phyloP scores from a whole-genome alignment of 2,113 vertebrate genomes.

The Naja naja region DNA sequence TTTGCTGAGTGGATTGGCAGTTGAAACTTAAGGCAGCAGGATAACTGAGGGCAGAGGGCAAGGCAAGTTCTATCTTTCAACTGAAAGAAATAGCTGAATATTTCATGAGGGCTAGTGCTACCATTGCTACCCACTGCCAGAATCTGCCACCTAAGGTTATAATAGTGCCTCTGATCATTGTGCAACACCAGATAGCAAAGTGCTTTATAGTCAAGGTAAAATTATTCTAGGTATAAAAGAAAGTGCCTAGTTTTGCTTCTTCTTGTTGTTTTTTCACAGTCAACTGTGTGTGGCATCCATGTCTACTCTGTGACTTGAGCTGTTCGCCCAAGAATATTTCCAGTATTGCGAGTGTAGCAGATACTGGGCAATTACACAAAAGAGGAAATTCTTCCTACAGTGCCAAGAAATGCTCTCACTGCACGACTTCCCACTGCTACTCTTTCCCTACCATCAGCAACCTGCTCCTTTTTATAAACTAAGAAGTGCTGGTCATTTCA shows the following conservation, averaged over 20 bases:
- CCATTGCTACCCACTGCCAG: not conserved
- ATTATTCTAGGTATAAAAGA: not conserved
- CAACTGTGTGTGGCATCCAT: not conserved
- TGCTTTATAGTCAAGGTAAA: not conserved
- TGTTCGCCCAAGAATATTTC: not conserved
- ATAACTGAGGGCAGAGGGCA: not conserved
- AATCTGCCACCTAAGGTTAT: not conserved
- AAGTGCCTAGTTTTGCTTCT: not conserved
- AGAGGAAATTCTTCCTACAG: conserved; percentile 27
- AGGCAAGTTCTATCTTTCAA: not conserved
- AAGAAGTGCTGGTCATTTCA: not conserved
- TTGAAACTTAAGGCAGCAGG: not conserved
- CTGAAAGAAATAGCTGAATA: not conserved
- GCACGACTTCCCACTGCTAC: not conserved
- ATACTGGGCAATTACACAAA: conserved; percentile 25
- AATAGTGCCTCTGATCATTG: not conserved
- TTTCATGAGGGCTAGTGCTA: not conserved
- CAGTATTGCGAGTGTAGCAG: not conserved
- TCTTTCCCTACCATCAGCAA: not conserved
- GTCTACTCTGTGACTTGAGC: not conserved
- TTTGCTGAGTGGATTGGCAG: not conserved
- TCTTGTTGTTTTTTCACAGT: not conserved
- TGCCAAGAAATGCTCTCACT: conserved; percentile 12
- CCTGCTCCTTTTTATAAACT: not conserved
- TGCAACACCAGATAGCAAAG: not conserved